Evolutionary conservation across 2,888 invertebrate species (phyloP), one percentile per base, ranked within the genome.

Genomic region (Apoderus coryli): DNA sequence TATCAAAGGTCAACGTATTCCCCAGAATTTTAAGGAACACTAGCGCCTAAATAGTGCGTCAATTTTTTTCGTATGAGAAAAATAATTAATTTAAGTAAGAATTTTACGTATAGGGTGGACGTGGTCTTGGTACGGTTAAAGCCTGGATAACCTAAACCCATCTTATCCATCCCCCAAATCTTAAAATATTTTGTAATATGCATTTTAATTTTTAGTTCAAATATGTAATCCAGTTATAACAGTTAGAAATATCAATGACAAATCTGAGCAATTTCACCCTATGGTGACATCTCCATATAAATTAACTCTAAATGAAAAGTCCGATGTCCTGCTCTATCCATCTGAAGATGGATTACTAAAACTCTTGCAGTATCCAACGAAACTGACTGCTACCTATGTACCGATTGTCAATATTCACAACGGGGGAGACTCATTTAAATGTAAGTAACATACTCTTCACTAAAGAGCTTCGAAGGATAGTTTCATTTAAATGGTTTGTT

Each of bases 221-320:
- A 61, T 84, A 11, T 61, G 72, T 10, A 72, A 72, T 33, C 73
- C 79, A 4, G 72, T 69, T 52, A 67, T 76, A 30, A 56, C 56
- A 25, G 44, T 66, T 4, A 67, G 73, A 9, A 56, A 55, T 46
- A 33, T 50, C n/a, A 60, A 61, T 28, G 68, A 68, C 19, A 56
- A 57, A 10, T 67, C 67, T 35, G 75, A 75, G 51, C 56, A 57
- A 22, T 81, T 62, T 47, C 63, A 68, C 19, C 81, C 81, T 0
- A 63, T 65, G 43, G 72, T 74, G 1, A 67, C 74, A 4, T 72
- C 77, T 7, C 69, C 72, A 1, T 77, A 68, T 46, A 64, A 63
- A 27, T 49, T 84, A 27, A 64, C 66, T 2, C 46, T 84, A 12
- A 76, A 72, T 46, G 72, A 72, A 1, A 51, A 57, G 15, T 72